A percentile compares a stretch with the other conserved stretches of the same genome.
phyloP scores from a whole-genome alignment of 2,113 vertebrate genomes.

The Elgaria multicarinata region DNA sequence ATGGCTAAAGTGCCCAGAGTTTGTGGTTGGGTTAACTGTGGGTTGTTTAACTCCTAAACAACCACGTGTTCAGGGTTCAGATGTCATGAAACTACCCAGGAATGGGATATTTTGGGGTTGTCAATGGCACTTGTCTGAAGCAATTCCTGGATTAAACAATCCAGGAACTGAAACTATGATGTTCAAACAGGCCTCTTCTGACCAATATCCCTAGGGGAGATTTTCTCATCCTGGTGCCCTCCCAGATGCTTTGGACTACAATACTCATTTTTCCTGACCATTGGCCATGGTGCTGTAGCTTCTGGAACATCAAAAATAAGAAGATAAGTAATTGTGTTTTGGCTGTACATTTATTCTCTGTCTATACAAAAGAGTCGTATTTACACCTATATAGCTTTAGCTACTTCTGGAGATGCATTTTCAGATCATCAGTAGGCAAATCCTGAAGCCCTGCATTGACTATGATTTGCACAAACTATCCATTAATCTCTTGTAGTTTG shows the following conservation, averaged over 20 bases:
- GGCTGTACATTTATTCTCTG: background rate
- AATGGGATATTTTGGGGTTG: no score
- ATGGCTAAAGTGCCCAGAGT: no score
- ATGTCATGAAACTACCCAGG: no score
- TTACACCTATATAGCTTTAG: background rate
- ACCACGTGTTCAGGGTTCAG: no score
- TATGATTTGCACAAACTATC: background rate
- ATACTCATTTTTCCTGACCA: background rate
- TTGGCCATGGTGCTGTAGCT: background rate
- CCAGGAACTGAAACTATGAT: no score
- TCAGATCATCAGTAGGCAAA: background rate
- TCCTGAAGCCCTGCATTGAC: background rate
- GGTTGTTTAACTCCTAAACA: no score
- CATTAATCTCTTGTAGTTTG: background rate
- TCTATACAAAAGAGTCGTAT: background rate
- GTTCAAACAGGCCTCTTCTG: no score
- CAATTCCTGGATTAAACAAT: no score
- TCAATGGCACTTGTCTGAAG: no score
- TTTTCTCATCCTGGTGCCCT: background rate
- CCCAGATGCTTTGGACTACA: background rate
- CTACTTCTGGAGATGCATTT: background rate
- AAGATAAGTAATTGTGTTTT: background rate
- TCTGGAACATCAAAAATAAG: background rate
- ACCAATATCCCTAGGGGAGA: no score
- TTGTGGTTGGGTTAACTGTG: no score